A percentile compares a stretch with the other conserved stretches of the same genome.
These are phyloP conservation scores for Serilophus lunatus DNA, from an alignment of 2,113 vertebrate genomes.

Conservation along the genomic window DNA sequence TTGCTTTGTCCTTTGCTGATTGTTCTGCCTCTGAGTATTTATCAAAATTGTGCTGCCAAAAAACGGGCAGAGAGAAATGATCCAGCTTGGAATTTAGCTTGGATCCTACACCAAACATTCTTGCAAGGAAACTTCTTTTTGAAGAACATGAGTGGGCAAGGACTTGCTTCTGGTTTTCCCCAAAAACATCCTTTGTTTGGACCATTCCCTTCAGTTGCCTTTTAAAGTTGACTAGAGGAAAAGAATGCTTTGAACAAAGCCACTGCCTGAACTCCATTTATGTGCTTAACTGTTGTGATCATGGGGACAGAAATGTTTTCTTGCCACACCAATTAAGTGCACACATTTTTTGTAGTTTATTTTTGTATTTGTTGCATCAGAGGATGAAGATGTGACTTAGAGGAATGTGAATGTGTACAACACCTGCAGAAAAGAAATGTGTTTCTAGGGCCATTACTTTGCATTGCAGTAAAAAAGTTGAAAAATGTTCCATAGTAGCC, in stretches of 20 bases:
- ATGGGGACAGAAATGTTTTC: neutral
- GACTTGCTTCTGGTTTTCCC: neutral
- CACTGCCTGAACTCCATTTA: neutral
- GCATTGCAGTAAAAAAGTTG: neutral
- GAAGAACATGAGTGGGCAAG: neutral
- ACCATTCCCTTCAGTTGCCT: neutral
- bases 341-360: neutral
- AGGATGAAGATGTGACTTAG: neutral
- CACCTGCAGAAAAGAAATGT: neutral
- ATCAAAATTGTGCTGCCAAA: slow-evolving; percentile 2
- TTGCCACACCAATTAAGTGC: neutral
- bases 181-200: slow-evolving; percentile 36
- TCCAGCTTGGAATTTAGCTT: slow-evolving; percentile 32
- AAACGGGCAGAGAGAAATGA: slow-evolving; percentile 16
- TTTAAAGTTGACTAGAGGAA: neutral
- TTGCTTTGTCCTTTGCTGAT: slow-evolving; percentile 9
- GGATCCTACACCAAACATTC: slow-evolving; percentile 24
- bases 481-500: neutral
- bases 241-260: slow-evolving; percentile 46
- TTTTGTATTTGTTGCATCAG: neutral
- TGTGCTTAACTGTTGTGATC: neutral
- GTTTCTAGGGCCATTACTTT: neutral
- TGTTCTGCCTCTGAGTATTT: slow-evolving; percentile 15
- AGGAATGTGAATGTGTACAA: neutral
- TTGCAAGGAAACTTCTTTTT: neutral